Base-by-base conservation (phyloP, 2,797 vertebrate species). In the Pipistrellus pygmaeus region DNA sequence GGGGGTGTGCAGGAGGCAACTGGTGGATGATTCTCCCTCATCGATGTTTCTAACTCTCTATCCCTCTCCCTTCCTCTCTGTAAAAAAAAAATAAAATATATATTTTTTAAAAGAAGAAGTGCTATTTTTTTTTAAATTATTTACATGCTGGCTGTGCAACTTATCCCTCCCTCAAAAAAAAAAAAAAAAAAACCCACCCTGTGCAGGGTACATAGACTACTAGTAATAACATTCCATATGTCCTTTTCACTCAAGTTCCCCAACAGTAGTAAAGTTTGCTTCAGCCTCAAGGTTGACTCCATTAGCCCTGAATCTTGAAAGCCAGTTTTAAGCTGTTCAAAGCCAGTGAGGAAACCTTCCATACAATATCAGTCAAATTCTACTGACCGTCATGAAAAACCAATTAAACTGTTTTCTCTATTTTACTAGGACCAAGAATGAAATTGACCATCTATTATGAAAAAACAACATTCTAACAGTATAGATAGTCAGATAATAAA, bases 321-420 rank as follows among this genome's bases (percentile, higher is more conserved):
- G 44, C 44, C 44, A 44, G 44, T 44, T 44, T 91, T 91, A 96
- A 95, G 44, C 44, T 44, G 10, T 44, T 44, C 69, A 95, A 89
- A 95, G 78, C 8, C n/a, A 91, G 73, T 62, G 48, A 96, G 57
- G 51, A 87, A 94, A 94, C 32, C 46, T 94, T 93, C 23, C n/a
- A 91, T 30, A 94, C 10, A 94, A 68, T 51, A 94, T 95, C 90
- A 72, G 46, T 96, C 92, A 95, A 97, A 93, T 76, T 23, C 30
- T 88, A 85, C 76, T 80, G 62, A 85, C 46, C 82, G 30, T 93
- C 83, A 69, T 88, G 35, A 82, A 96, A 97, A 78, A 90, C 15
- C 13, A 75, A 96, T 96, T 90, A 96, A 92, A 46, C n/a, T 84
- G 41, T 76, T 88, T 78, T 81, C 30, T 30, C 30, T 51, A 25